Base-by-base conservation (phyloP, 2,888 invertebrate genomes). In the Agonopterix alstromeriana region DNA sequence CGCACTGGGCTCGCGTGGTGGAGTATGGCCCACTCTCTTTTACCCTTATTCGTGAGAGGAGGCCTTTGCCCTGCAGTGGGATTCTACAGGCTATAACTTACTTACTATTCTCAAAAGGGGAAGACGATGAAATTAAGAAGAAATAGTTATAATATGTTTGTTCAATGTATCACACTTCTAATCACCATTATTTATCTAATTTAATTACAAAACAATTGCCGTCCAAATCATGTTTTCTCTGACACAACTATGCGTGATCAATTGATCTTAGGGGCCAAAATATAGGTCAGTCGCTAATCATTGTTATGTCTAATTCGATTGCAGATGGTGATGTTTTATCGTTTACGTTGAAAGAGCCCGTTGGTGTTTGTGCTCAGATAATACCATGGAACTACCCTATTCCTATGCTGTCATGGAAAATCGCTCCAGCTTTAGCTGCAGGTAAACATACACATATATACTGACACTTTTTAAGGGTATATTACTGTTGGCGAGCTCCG, bases 351-450 rank as follows among this genome's bases (percentile, higher is more conserved):
- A 96, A 95, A 61, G 97, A 98, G 67, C 97, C 98, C 0, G 95
- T 97, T 1, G 89, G 89, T 9, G 96, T 98, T 1, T 97, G 97
- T 68, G 97, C 94, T 1, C 97, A 97, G 79, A 97, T 98, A 52
- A 96, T 97, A 62, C 97, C 98, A 5, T 98, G 97, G 97, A 97
- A 98, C 78, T 97, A 97, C 66, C 97, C 96, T 0, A 82, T 96
- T 48, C 82, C 98, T 50, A 98, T 99, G 98, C 91, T 96, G 82
- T 91, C 95, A 0, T 98, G 98, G 98, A 99, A 99, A 82, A 90
- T 98, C 46, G 95, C 91, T 2, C 95, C 95, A 0, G 95, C 95
- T 0, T 73, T 95, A 48, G 93, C 94, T 4, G 94, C 94, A 61
- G 87, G 38, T 36, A 10, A 7, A 42, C 12, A 42, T 42, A n/a